Evolutionary conservation across 1,140 invertebrate genomes (phyloP).

Genomic region (Drosophila sproati): DNA sequence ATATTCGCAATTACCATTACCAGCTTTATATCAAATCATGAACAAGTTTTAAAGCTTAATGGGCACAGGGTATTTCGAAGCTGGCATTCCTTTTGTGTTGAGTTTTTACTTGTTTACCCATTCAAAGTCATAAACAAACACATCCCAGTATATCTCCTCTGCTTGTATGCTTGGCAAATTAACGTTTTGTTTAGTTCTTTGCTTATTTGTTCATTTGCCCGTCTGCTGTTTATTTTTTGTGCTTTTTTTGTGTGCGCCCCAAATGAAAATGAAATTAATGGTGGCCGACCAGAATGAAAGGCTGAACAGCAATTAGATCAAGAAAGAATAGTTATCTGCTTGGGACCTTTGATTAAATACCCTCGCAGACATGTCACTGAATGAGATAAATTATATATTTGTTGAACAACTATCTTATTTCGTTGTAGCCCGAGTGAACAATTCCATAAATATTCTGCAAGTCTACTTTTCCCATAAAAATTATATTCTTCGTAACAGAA

Average conservation of each 20-base stretch:
- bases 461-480: too few relatives aligned
- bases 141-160: constrained; percentile 29
- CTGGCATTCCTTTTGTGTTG: background rate
- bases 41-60: too few relatives aligned
- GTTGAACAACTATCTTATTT: too few relatives aligned
- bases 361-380: background rate
- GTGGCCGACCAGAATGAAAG: constrained; percentile 49
- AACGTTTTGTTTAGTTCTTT: constrained; percentile 70
- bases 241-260: constrained; percentile 50
- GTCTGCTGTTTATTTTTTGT: constrained; percentile 26
- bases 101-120: constrained; percentile 45
- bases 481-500: too few relatives aligned
- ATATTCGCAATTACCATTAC: too few relatives aligned
- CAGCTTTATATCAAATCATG: too few relatives aligned
- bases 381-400: too few relatives aligned
- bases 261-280: constrained; percentile 73
- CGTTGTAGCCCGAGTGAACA: too few relatives aligned
- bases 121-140: constrained; percentile 43
- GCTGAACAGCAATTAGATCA: constrained; percentile 41
- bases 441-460: too few relatives aligned
- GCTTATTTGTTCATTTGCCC: constrained; percentile 77
- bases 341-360: background rate
- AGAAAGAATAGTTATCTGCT: constrained; percentile 5
- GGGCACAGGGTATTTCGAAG: constrained; percentile 19
- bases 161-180: constrained; percentile 57